Evolutionary conservation across 2,797 vertebrate species (phyloP).

Genomic region (Scyliorhinus canicula): DNA sequence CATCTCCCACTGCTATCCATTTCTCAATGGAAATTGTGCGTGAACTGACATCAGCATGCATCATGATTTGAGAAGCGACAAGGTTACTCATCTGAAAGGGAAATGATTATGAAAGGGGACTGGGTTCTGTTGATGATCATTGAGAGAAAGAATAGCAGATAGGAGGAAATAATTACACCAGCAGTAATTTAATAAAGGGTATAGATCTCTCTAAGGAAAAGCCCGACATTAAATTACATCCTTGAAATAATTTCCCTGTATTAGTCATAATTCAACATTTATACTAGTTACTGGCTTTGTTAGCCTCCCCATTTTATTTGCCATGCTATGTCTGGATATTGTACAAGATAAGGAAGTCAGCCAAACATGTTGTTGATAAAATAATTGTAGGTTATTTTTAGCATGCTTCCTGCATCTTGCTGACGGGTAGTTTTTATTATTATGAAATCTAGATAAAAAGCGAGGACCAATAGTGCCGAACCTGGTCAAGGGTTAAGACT

Average conservation of each 20-base stretch:
- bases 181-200: constrained; percentile 15
- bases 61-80: constrained; percentile 94
- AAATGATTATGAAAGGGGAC: not conserved
- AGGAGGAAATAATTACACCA: constrained; percentile 26
- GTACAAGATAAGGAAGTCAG: not conserved
- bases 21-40: constrained; percentile 84
- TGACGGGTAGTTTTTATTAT: not conserved
- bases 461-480: not conserved
- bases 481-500: not conserved
- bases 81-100: constrained; percentile 85
- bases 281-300: not conserved
- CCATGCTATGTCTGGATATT: not conserved
- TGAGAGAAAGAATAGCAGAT: not conserved
- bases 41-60: constrained; percentile 76
- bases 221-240: not conserved
- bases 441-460: not conserved
- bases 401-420: not conserved
- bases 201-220: not conserved
- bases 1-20: constrained; percentile 89
- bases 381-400: not conserved
- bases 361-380: not conserved
- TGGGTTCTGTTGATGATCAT: not conserved
- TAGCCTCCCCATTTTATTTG: not conserved
- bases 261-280: constrained; percentile 26
- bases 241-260: not conserved